Base-by-base conservation (phyloP, 2,888 invertebrate genomes). In the Stenurella melanura region DNA sequence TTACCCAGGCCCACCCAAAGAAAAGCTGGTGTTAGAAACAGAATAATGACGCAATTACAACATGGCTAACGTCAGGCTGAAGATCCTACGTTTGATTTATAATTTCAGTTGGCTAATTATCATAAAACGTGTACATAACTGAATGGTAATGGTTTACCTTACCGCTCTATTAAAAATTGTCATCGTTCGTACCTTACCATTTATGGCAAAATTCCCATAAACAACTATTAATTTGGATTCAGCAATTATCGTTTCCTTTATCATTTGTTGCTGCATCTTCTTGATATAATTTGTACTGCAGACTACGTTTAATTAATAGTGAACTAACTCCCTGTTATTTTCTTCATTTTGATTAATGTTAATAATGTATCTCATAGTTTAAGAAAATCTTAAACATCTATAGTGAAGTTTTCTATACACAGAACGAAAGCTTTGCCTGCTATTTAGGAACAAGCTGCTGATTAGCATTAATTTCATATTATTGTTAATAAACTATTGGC, bases 31-130 rank as follows among this genome's bases (percentile, higher is more conserved):
- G 82, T 83, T 82, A 82, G 80, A 81, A 80, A 80, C 79, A 73
- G 77, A 83, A 81, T 83, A 84, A 83, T 82, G 81, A 83, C 79
- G 83, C 82, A 80, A 80, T 83, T 84, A 83, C 82, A 81, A 80
- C 78, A 80, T 83, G 82, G 80, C 77, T 75, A 78, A 80, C 75
- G 83, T 81, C 82, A 60, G n/a, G 77, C 73, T 67, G 75, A 75
- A 71, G 81, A 83, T 81, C 81, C 82, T 34, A 66, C n/a, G 60
- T 80, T 80, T 84, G 83, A 85, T 84, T 84, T 84, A 84, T 83
- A 81, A 81, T 82, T 83, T 81, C 76, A 77, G 78, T 74, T 74
- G 78, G 75, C 38, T 83, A 83, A 85, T 85, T 84, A 84, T 74
- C 82, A 81, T 81, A 83, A 83, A 67, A 21, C 56, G 56, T 18